Evolutionary conservation across 2,888 invertebrate species (phyloP).

Genomic region (Epinotia bilunana): DNA sequence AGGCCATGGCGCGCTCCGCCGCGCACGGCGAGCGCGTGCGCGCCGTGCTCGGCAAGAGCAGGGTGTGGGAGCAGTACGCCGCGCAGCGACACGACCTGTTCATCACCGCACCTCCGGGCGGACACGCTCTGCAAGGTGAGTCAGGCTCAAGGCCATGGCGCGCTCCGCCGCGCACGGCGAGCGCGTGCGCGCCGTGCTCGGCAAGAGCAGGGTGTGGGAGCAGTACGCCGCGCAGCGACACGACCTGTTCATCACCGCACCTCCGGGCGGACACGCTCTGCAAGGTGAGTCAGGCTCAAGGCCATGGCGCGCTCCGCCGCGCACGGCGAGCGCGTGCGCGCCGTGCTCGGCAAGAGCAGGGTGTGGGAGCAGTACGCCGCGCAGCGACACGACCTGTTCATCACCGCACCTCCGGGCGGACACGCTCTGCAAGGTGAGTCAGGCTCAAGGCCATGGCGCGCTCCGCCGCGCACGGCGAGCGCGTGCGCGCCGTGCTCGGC

Average conservation of each 20-base stretch:
- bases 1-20: slow-evolving; percentile 94
- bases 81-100: slow-evolving; percentile 98
- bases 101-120: slow-evolving; percentile 90
- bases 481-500: slow-evolving; percentile 91
- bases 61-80: slow-evolving; percentile 96
- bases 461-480: slow-evolving; percentile 92
- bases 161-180: slow-evolving; percentile 92
- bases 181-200: slow-evolving; percentile 91
- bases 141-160: slow-evolving; percentile 96
- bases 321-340: slow-evolving; percentile 93
- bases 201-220: slow-evolving; percentile 94
- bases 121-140: slow-evolving; percentile 93
- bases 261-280: slow-evolving; percentile 91
- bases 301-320: slow-evolving; percentile 93
- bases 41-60: slow-evolving; percentile 91
- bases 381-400: slow-evolving; percentile 97
- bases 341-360: slow-evolving; percentile 91
- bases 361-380: slow-evolving; percentile 98
- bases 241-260: slow-evolving; percentile 95
- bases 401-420: slow-evolving; percentile 90
- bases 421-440: slow-evolving; percentile 93
- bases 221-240: slow-evolving; percentile 98
- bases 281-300: slow-evolving; percentile 94
- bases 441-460: slow-evolving; percentile 96
- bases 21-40: slow-evolving; percentile 93